These are phyloP conservation scores for Drosophila buzzatii DNA, from an alignment of 2,888 invertebrate genomes.

Conservation along the genomic window DNA sequence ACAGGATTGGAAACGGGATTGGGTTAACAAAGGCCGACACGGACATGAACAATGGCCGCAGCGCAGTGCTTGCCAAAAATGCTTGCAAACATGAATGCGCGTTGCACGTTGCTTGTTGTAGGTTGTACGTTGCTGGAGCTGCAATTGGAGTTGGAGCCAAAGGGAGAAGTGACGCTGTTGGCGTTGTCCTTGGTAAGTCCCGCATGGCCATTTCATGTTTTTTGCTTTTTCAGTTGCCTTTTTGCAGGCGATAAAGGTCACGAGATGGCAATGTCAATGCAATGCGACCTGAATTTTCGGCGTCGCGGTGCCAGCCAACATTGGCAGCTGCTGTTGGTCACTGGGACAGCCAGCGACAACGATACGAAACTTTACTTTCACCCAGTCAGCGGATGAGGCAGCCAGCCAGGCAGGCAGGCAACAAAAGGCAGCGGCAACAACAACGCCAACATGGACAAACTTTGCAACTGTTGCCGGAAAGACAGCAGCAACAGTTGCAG, in stretches of 20 bases:
- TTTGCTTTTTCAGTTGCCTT: slow-evolving; percentile 11
- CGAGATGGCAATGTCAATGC: slow-evolving; percentile 46
- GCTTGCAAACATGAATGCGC: slow-evolving; percentile 65
- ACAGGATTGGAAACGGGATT: slow-evolving; percentile 5
- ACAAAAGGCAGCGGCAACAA: slow-evolving; percentile 32
- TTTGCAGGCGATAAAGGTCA: slow-evolving; percentile 52
- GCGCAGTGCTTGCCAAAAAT: slow-evolving; percentile 56
- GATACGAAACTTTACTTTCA: slow-evolving; percentile 63
- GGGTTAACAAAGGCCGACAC: slow-evolving; percentile 46
- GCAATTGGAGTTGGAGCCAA: slow-evolving; percentile 23
- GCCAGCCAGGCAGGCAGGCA: slow-evolving; percentile 16
- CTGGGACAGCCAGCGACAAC: slow-evolving; percentile 60
- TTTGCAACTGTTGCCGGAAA: slow-evolving; percentile 61
- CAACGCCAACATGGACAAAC: slow-evolving; percentile 53
- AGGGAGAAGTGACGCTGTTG: slow-evolving; percentile 16
- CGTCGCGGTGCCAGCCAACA: slow-evolving; percentile 20
- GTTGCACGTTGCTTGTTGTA: slow-evolving; percentile 27
- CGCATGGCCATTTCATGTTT: slow-evolving; percentile 29
- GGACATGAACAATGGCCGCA: slow-evolving; percentile 49
- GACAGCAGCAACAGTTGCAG: slow-evolving; percentile 12
- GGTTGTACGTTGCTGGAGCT: slow-evolving; percentile 41
- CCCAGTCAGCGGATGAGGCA: slow-evolving; percentile 31
- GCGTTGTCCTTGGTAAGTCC: slow-evolving; percentile 61
- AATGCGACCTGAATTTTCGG: slow-evolving; percentile 67
- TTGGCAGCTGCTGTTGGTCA: slow-evolving; percentile 56